Conservation (phyloP, 2,113 vertebrate genomes). For the Narcine bancroftii region DNA sequence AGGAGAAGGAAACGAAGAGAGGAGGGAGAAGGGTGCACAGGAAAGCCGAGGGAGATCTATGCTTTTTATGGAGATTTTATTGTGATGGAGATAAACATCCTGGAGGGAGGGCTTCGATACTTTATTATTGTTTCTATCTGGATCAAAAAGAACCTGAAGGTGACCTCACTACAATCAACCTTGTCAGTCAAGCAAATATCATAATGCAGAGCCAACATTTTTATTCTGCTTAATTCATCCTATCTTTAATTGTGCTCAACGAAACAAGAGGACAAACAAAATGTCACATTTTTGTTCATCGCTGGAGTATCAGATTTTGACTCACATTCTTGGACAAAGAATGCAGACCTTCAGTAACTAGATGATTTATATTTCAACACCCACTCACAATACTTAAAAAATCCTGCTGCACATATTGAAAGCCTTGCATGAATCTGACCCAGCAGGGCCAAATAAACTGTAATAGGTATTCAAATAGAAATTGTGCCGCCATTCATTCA, state of each 20-base stretch:
- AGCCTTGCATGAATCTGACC: background rate
- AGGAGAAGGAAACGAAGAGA: background rate
- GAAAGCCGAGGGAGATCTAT: background rate
- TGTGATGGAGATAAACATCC: background rate
- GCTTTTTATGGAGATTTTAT: background rate
- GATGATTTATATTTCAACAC: conserved; percentile 3
- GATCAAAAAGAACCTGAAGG: conserved; percentile 8
- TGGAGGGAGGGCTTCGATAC: background rate
- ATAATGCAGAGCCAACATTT: conserved; percentile 15
- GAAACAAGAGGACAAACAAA: background rate
- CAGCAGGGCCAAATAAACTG: background rate
- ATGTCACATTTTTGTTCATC: conserved; percentile 12
- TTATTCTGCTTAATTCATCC: background rate
- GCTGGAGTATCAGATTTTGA: background rate
- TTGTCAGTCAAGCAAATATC: conserved; percentile 21
- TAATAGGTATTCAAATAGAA: background rate
- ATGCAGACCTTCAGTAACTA: background rate
- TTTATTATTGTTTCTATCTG: background rate
- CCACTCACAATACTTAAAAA: background rate
- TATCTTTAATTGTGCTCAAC: conserved; percentile 12
- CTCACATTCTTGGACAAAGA: background rate
- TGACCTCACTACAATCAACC: background rate
- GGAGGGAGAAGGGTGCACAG: background rate
- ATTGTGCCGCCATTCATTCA: background rate
- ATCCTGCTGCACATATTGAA: background rate